Percentiles rank a stretch among this genome's conserved stretches.
phyloP scores from a whole-genome alignment of 2,888 invertebrate genomes.

The Acronicta alni region DNA sequence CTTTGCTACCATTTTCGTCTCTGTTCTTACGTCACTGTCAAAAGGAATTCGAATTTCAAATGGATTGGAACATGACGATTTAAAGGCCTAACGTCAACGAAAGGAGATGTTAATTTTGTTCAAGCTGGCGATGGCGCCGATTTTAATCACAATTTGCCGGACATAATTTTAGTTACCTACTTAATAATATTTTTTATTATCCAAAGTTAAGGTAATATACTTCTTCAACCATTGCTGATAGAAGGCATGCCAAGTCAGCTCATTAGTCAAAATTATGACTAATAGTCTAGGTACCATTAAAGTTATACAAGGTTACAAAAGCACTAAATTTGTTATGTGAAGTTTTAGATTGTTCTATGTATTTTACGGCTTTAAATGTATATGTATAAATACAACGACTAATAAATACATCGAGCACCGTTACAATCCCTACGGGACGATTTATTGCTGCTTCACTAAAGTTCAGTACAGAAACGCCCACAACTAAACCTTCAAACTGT shows the following conservation, averaged over 20 bases:
- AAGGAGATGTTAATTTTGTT: too few relatives aligned
- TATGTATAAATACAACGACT: background rate
- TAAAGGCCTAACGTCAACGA: background rate
- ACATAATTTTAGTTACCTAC: too few relatives aligned
- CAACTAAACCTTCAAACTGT: conserved; percentile 14
- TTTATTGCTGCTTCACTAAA: background rate
- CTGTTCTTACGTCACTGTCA: conserved; percentile 17
- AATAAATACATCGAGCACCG: background rate
- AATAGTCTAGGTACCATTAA: background rate
- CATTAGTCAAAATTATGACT: background rate
- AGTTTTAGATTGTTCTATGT: too few relatives aligned
- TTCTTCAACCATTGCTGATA: too few relatives aligned
- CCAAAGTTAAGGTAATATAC: too few relatives aligned
- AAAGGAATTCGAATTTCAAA: conserved; percentile 41
- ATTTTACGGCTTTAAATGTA: background rate
- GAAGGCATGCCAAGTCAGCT: background rate
- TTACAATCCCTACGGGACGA: background rate
- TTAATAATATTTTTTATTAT: too few relatives aligned
- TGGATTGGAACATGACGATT: conserved; percentile 21
- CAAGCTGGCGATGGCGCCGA: too few relatives aligned
- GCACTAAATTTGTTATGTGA: background rate
- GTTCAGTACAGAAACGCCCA: background rate
- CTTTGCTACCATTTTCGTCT: conserved; percentile 31
- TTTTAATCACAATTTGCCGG: too few relatives aligned
- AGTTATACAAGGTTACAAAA: conserved; percentile 2